Evolutionary conservation across 2,113 vertebrate genomes (phyloP), one percentile per base, ranked within the genome.

Genomic region (Eptesicus fuscus): DNA sequence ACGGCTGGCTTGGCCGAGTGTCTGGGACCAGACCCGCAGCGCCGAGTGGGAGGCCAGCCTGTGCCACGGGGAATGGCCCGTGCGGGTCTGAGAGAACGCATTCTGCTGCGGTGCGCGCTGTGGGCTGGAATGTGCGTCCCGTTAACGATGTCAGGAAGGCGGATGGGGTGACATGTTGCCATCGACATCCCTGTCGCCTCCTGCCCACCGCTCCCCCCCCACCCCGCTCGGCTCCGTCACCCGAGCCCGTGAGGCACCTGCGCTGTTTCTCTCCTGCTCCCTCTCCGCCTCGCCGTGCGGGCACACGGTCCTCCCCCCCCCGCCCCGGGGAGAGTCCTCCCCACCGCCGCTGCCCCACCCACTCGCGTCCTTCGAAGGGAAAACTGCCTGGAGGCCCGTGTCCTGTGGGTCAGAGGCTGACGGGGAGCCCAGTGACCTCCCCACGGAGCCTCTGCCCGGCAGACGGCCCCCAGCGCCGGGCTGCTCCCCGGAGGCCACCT

Each of bases 141-240:
- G n/a, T 59, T 53, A 47, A 30, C 35, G 30, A 17, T 22, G 42
- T 71, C 51, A 7, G 12, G 32, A 23, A 82, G 17, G 53, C 16
- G 7, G 37, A 7, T 6, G 20, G 40, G 8, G 9, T 49, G 70
- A 3, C 1, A 40, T 9, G 3, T 14, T 12, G 4, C n/a, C 30
- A 13, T n/a, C 28, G 4, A 6, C 18, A 23, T 61, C 11, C 23
- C 25, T 59, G 3, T 20, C 59, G 49, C 47, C 51, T 80, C 84
- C 71, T 67, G 22, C 32, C n/a, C 28, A 22, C 28, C 10, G 1
- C 4, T 17, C 22, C 37, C 89, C 78, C 71, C 73, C 22, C 37
- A 84, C 78, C 71, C 73, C 47, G 35, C 44, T 40, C 35, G 25
- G 23, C 35, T 42, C 70, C 40, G 17, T 44, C 6, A 23, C 49